Base-by-base conservation (phyloP, 2,888 invertebrate genomes). In the Minunthozetes semirufus region DNA sequence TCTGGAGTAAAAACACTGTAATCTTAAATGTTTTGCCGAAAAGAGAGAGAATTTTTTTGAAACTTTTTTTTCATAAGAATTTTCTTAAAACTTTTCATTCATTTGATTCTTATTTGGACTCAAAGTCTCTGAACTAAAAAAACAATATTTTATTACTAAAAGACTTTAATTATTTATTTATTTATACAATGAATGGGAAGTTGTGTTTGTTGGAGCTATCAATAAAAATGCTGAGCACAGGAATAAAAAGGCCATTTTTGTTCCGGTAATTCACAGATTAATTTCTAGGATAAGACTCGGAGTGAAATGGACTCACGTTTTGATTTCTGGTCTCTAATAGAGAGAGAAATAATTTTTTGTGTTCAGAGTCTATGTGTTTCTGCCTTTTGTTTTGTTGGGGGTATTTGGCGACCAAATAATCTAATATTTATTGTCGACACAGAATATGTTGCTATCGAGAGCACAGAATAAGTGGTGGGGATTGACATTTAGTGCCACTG, bases 1-100 rank as follows among this genome's bases (percentile, higher is more conserved):
- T 66, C 66, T 66, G 33, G 61, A 59, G 56, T 59, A n/a, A 63
- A 63, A 63, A 63, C 38, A 66, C 38, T 38, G 66, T 66, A 19
- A 66, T 66, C 66, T 66, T 66, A 66, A 66, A 66, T 66, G 66
- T 38, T 59, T 59, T 38, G 38, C 38, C 61, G 15, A 61, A 61
- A 59, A 59, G 19, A 19, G 6, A 22, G 19, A 59, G 25, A 59
- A 33, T 5, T 33, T 33, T 33, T 33, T 33, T n/a, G n/a, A n/a
- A n/a, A 33, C 33, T 33, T 8, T 33, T 33, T 33, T 33, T 33
- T 33, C 33, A 5, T 33, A 33, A 33, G 33, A 33, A 33, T 33
- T n/a, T n/a, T n/a, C 33, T 33, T 33, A 33, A 33, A 33, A 8
- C 8, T 33, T 33, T 33, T 33, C 33, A 33, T 33, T 33, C 33